Evolutionary conservation across 2,888 invertebrate species (phyloP).

Genomic region (Tholera decimalis): DNA sequence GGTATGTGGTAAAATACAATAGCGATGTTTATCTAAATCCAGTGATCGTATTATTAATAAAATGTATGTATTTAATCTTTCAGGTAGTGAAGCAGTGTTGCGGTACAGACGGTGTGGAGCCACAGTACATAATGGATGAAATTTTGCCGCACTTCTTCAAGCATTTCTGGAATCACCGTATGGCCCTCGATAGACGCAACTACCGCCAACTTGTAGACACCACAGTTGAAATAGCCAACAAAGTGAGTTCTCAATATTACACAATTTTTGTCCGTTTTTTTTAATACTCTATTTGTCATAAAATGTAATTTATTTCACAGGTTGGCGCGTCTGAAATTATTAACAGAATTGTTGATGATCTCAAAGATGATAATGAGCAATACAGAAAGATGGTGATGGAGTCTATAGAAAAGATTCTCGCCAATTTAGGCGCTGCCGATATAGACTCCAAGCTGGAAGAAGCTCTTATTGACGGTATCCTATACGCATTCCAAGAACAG

Average conservation of each 20-base stretch:
- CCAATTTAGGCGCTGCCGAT: constrained; percentile 99
- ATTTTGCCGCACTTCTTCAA: constrained; percentile 99
- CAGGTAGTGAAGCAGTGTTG: constrained; percentile 99
- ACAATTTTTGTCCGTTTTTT: background rate
- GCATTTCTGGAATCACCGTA: constrained; percentile 99
- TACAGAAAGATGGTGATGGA: constrained; percentile 99
- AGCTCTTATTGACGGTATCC: constrained; percentile 99
- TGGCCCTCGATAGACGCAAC: constrained; percentile 99
- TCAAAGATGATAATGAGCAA: constrained; percentile 99
- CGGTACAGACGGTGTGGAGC: constrained; percentile 99
- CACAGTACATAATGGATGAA: constrained; percentile 99
- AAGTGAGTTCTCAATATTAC: constrained; percentile 83
- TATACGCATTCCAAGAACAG: constrained; percentile 99
- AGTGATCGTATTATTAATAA: background rate
- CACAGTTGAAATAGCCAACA: constrained; percentile 99
- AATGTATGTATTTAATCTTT: constrained; percentile 45
- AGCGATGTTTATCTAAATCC: background rate
- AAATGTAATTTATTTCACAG: constrained; percentile 66
- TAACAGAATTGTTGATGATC: constrained; percentile 99
- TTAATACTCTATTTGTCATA: background rate
- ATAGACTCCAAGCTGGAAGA: constrained; percentile 99
- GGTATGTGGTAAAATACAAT: constrained; percentile 81
- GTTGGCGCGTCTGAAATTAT: constrained; percentile 99
- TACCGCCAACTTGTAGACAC: constrained; percentile 99
- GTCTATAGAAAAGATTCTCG: constrained; percentile 99